Evolutionary conservation across 2,113 vertebrate genomes (phyloP), one percentile per base, ranked within the genome.

Genomic region (Pangasianodon gigas): DNA sequence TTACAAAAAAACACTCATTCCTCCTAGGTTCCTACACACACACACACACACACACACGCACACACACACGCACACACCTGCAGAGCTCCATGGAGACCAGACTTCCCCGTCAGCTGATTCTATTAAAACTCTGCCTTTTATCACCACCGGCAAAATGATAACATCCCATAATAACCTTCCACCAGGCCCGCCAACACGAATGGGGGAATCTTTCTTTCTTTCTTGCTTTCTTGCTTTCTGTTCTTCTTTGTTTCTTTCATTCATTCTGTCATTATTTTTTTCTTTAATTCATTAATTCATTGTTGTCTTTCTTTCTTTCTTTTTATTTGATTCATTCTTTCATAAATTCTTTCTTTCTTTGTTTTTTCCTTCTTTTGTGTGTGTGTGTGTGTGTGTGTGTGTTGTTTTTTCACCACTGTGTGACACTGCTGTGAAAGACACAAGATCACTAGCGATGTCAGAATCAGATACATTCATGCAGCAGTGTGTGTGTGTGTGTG

Each of bases 401-500:
- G 16, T 69, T 65, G 65, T 67, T 60, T 60, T 60, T 60, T 60
- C 21, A 24, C 24, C 58, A 65, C 8, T 11, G 14, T 65, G 62
- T 65, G 62, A 21, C 1, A 7, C 8, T 65, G 62, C 24, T 65
- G 26, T 65, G 62, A 65, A 65, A 29, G 24, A 65, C 24, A 29
- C 51, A 51, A 51, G 51, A 51, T 51, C 51, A 51, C 1, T 51
- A 51, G 51, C 10, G 51, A 60, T 60, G 58, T 60, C 58, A 60
- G 56, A 58, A 21, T 67, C 65, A 67, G 29, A 67, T 67, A 67
- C 29, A 67, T 67, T n/a, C 65, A 67, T 67, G 29, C 65, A 11
- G 65, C 10, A 60, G 62, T n/a, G 62, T 71, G 67, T 26, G 37
- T 46, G 41, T n/a, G 77, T 93, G 92, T 87, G 90, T 87, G 91